These are phyloP conservation scores for Drosophila persimilis DNA, from an alignment of 1,140 invertebrate species.

Conservation along the genomic window DNA sequence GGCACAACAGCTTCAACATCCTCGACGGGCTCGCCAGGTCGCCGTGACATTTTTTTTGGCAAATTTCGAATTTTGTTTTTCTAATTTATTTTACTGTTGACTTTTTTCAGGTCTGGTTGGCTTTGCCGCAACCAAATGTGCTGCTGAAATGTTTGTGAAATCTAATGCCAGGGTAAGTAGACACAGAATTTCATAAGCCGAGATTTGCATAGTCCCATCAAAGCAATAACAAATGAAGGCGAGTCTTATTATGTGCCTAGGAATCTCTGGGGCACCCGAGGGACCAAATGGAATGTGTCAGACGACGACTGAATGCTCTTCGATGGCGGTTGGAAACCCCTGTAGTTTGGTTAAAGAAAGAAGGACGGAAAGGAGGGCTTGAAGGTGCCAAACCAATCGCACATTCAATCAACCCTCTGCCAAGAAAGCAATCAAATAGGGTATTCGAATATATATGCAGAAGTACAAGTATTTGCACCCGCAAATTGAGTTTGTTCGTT, in stretches of 20 bases:
- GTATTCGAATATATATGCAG: not conserved
- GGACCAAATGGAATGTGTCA: too few species aligned
- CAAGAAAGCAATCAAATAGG: too few species aligned
- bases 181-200: constrained; percentile 14
- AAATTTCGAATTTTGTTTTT: constrained; percentile 34
- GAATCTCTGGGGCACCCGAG: constrained; percentile 14
- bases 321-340: too few species aligned
- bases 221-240: constrained; percentile 35
- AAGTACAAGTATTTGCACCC: constrained; percentile 23
- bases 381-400: too few species aligned
- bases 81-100: not conserved
- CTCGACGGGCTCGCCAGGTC: not conserved
- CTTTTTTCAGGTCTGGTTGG: not conserved
- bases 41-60: constrained; percentile 29
- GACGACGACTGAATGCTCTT: constrained; percentile 12
- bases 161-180: constrained; percentile 29
- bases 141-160: constrained; percentile 54
- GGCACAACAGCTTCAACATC: not conserved
- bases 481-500: constrained; percentile 57
- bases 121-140: not conserved
- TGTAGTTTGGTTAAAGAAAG: too few species aligned
- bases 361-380: too few species aligned
- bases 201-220: constrained; percentile 52
- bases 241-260: constrained; percentile 17
- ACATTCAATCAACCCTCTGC: not conserved